phyloP scores from a whole-genome alignment of 1,140 invertebrate genomes.

The Lasaia peninsularis region DNA sequence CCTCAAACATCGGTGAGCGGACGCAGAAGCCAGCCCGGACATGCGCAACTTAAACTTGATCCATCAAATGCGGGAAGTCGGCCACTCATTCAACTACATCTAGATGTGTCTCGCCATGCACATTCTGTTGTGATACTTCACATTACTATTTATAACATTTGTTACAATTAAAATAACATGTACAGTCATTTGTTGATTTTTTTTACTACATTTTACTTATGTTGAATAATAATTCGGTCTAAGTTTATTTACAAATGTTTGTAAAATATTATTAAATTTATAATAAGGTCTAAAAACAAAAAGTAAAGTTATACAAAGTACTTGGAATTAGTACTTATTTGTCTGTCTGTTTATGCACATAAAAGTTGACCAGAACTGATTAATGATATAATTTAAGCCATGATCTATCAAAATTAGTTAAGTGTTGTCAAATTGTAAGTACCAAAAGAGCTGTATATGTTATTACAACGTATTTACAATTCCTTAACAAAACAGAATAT shows the following conservation, averaged over 20 bases:
- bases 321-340: no score
- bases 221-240: no score
- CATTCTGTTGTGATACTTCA: constrained; percentile 41
- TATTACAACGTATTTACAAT: not conserved
- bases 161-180: constrained; percentile 13
- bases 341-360: no score
- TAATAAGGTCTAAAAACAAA: no score
- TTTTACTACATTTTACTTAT: no score
- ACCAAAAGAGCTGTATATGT: not conserved
- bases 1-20: constrained; percentile 62
- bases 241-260: no score
- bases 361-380: no score
- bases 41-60: constrained; percentile 73
- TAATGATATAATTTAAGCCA: no score
- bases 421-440: no score
- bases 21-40: constrained; percentile 66
- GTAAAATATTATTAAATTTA: no score
- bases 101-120: constrained; percentile 58
- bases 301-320: no score
- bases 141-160: constrained; percentile 10
- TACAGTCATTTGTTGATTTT: constrained; percentile 1
- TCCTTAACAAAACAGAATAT: not conserved
- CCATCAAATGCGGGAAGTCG: constrained; percentile 72
- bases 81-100: constrained; percentile 74
- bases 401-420: no score